Evolutionary conservation across 2,888 invertebrate genomes (phyloP).

Genomic region (Pachycephus smyrnensis): DNA sequence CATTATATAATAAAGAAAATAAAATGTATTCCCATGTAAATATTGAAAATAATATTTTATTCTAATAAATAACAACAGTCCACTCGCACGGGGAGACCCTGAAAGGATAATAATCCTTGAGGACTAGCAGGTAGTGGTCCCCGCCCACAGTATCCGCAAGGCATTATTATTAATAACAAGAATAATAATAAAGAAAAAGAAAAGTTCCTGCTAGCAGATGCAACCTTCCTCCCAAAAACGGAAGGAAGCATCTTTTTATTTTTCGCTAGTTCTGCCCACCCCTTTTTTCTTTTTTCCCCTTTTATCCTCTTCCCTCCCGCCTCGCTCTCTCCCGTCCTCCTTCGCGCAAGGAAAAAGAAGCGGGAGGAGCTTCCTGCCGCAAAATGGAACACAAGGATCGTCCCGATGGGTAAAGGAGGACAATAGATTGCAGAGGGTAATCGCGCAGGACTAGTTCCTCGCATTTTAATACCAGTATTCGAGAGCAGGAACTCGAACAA

Average conservation of each 20-base stretch:
- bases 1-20: neutral
- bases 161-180: neutral
- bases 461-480: constrained; percentile 59
- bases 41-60: neutral
- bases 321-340: neutral
- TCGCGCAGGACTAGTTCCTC: constrained; percentile 53
- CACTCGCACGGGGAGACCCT: neutral
- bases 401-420: constrained; percentile 10
- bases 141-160: neutral
- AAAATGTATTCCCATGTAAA: neutral
- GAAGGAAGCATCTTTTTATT: constrained; percentile 49
- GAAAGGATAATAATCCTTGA: neutral
- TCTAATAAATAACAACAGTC: neutral
- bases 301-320: constrained; percentile 2
- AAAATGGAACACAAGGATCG: constrained; percentile 20
- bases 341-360: neutral
- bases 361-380: constrained; percentile 21
- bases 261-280: constrained; percentile 32
- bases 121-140: neutral
- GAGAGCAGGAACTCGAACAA: constrained; percentile 62
- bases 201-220: constrained; percentile 39
- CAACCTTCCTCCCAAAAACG: constrained; percentile 45
- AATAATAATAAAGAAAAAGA: constrained; percentile 10
- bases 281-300: constrained; percentile 14
- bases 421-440: neutral